Conservation (phyloP, 2,113 vertebrate genomes). For the Sander vitreus region DNA sequence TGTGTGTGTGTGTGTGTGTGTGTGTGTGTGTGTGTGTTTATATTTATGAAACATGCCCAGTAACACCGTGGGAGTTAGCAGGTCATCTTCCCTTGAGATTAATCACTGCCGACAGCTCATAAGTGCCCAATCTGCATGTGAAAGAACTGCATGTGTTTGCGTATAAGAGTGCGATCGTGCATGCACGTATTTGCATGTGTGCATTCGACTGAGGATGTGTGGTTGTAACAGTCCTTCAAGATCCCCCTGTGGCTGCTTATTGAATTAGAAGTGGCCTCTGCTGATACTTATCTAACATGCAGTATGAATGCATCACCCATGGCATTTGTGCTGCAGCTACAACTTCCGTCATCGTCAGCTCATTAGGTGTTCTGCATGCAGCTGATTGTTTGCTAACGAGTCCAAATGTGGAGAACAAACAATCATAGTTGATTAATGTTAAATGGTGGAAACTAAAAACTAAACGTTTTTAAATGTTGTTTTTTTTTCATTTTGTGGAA, state of each 20-base stretch:
- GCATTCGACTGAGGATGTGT: constrained; percentile 37
- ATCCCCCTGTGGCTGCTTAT: constrained; percentile 48
- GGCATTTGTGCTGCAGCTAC: constrained; percentile 37
- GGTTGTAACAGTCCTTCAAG: constrained; percentile 27
- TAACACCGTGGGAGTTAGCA: constrained; percentile 78
- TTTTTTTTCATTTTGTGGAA: background rate
- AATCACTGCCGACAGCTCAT: constrained; percentile 81
- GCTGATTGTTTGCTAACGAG: constrained; percentile 12
- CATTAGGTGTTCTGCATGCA: constrained; percentile 10
- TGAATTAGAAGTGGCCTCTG: constrained; percentile 57
- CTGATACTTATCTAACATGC: constrained; percentile 45
- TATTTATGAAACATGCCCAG: constrained; percentile 67
- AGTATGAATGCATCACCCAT: constrained; percentile 37
- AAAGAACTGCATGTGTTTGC: constrained; percentile 66
- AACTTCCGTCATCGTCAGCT: constrained; percentile 27
- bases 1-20: background rate
- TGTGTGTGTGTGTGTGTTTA: constrained; percentile 41
- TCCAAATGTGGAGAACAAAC: background rate
- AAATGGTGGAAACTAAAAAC: constrained; percentile 13
- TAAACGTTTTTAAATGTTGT: background rate
- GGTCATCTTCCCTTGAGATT: constrained; percentile 78
- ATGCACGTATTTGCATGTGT: constrained; percentile 41
- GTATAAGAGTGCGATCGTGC: constrained; percentile 4
- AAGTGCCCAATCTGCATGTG: constrained; percentile 82
- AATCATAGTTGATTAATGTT: constrained; percentile 2